Evolutionary conservation across 2,113 vertebrate genomes (phyloP).

Genomic region (Oophaga pumilio): DNA sequence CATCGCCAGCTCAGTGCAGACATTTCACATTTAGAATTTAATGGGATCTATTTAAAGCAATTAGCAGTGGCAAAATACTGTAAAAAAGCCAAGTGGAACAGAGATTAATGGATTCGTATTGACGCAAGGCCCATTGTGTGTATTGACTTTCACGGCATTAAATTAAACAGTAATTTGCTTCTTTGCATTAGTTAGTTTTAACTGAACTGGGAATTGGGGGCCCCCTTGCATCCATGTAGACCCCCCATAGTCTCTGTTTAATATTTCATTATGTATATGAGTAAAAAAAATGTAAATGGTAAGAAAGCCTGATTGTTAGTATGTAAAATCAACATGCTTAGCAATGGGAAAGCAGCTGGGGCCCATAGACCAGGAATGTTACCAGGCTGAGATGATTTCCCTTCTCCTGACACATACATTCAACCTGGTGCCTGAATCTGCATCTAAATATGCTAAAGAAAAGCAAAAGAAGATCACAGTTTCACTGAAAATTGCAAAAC

Average conservation of each 20-base stretch:
- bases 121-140: conserved; percentile 4
- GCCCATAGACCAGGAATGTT: neutral
- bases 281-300: neutral
- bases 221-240: neutral
- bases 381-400: neutral
- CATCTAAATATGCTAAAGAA: neutral
- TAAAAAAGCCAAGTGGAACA: conserved; percentile 20
- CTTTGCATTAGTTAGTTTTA: neutral
- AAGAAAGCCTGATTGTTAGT: neutral
- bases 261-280: neutral
- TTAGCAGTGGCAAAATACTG: conserved; percentile 16
- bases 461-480: too few species aligned
- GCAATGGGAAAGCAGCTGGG: neutral
- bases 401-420: neutral
- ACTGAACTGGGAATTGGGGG: neutral
- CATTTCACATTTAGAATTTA: conserved; percentile 24
- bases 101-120: neutral
- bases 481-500: too few species aligned
- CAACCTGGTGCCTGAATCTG: neutral
- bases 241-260: neutral
- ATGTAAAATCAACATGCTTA: too few species aligned
- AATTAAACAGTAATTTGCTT: neutral
- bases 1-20: neutral
- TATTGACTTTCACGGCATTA: neutral
- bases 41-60: conserved; percentile 39